Conservation (phyloP, 2,888 invertebrate genomes). For the Druceiella hillmani region DNA sequence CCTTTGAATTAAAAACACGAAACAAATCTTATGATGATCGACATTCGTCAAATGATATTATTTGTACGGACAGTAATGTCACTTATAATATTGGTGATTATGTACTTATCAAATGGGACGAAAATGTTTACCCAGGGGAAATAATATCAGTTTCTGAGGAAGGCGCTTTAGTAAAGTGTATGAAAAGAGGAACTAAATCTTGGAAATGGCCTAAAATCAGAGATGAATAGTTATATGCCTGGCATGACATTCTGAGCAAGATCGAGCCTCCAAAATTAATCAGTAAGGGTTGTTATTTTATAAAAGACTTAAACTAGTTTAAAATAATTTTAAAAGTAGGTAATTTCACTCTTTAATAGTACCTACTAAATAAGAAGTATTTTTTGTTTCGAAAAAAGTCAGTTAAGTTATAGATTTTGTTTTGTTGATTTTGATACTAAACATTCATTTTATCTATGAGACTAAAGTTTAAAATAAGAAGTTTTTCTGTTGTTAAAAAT, state of each 20-base stretch:
- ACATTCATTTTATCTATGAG: constrained; percentile 5
- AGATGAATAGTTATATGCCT: constrained; percentile 19
- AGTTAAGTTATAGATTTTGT: constrained; percentile 6
- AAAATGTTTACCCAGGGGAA: constrained; percentile 19
- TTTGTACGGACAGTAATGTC: constrained; percentile 10
- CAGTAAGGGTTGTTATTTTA: constrained; percentile 14
- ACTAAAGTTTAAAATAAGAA: constrained; percentile 6
- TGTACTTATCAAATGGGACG: constrained; percentile 18
- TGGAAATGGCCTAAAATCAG: constrained; percentile 20
- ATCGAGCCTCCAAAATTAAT: constrained; percentile 18
- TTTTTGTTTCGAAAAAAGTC: constrained; percentile 3
- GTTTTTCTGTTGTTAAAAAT: constrained; percentile 6
- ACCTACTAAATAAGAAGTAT: constrained; percentile 2
- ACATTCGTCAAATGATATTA: constrained; percentile 6
- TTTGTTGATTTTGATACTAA: constrained; percentile 4
- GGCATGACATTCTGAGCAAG: constrained; percentile 19
- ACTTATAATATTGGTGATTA: constrained; percentile 17
- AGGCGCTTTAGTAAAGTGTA: constrained; percentile 19
- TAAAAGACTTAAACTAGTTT: background rate
- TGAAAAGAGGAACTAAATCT: constrained; percentile 17
- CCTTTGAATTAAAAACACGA: constrained; percentile 6
- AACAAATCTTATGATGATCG: constrained; percentile 2
- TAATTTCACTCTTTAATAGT: constrained; percentile 6
- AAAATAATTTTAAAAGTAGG: constrained; percentile 4
- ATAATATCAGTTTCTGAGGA: constrained; percentile 19